Conservation (phyloP, 2,797 vertebrate genomes). For the Holocentrus rufus region DNA sequence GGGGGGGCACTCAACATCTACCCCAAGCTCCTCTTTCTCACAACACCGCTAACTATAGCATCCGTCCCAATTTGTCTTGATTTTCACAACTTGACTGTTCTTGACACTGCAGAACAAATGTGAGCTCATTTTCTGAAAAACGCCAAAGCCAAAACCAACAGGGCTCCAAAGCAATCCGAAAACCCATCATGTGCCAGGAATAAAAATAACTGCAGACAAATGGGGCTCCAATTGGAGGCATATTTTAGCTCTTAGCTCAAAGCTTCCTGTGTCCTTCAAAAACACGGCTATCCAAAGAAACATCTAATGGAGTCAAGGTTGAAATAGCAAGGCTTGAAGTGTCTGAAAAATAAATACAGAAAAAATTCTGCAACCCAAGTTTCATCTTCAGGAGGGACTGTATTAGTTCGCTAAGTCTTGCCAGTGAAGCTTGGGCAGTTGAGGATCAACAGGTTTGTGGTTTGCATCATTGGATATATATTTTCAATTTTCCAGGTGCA, state of each 20-base stretch:
- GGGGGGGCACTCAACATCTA: constrained; percentile 12
- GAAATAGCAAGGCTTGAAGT: constrained; percentile 41
- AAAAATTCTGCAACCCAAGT: constrained; percentile 22
- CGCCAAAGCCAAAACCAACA: constrained; percentile 68
- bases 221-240: constrained; percentile 51
- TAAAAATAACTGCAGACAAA: constrained; percentile 69
- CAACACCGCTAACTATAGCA: constrained; percentile 1
- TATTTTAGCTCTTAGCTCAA: constrained; percentile 58
- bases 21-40: constrained; percentile 16
- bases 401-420: constrained; percentile 3
- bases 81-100: constrained; percentile 57
- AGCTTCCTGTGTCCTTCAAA: constrained; percentile 36
- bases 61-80: constrained; percentile 51
- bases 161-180: constrained; percentile 59
- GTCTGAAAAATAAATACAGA: constrained; percentile 61
- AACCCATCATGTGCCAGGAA: constrained; percentile 50
- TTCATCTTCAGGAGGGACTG: constrained; percentile 20
- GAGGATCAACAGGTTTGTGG: constrained; percentile 40
- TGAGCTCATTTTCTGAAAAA: constrained; percentile 61
- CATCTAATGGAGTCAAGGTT: constrained; percentile 49
- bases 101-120: constrained; percentile 51
- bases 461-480: constrained; percentile 25
- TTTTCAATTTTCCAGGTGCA: constrained; percentile 63
- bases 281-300: constrained; percentile 43
- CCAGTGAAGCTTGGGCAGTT: constrained; percentile 20